phyloP scores from a whole-genome alignment of 2,797 vertebrate genomes.

The Alectoris magna region DNA sequence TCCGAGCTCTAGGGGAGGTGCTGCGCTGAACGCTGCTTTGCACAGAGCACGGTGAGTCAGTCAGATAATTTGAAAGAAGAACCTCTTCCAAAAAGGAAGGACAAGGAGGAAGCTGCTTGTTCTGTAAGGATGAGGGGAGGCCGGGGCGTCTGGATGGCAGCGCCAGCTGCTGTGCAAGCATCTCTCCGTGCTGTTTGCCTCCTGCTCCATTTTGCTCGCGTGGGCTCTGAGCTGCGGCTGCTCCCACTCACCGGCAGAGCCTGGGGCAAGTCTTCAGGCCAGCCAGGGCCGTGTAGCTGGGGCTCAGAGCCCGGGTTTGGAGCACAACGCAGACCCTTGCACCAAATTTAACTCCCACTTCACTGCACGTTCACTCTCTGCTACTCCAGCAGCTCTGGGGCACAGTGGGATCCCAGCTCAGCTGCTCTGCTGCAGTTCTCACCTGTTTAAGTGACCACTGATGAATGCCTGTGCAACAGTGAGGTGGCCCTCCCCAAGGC shows the following conservation, averaged over 20 bases:
- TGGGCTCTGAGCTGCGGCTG: rapidly evolving
- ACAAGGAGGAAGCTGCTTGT: background rate
- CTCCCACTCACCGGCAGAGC: background rate
- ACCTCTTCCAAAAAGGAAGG: background rate
- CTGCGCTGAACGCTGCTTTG: background rate
- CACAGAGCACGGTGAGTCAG: background rate
- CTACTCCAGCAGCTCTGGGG: background rate
- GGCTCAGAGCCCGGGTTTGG: background rate
- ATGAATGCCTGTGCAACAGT: background rate
- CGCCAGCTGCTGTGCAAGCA: background rate
- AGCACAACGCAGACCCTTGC: background rate
- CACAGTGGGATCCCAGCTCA: background rate
- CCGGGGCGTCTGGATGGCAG: background rate
- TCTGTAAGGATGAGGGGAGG: background rate
- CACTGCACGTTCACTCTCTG: background rate
- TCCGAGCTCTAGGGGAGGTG: background rate
- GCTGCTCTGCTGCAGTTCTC: background rate
- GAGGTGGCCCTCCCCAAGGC: background rate
- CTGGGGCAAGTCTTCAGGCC: background rate
- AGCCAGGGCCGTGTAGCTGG: background rate
- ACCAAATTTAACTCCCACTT: background rate
- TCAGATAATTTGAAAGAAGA: background rate
- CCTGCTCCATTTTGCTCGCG: rapidly evolving
- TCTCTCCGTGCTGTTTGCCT: background rate
- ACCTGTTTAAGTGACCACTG: rapidly evolving